Evolutionary conservation across 2,888 invertebrate species (phyloP), one percentile per base, ranked within the genome.

Genomic region (Amphipoea lucens): DNA sequence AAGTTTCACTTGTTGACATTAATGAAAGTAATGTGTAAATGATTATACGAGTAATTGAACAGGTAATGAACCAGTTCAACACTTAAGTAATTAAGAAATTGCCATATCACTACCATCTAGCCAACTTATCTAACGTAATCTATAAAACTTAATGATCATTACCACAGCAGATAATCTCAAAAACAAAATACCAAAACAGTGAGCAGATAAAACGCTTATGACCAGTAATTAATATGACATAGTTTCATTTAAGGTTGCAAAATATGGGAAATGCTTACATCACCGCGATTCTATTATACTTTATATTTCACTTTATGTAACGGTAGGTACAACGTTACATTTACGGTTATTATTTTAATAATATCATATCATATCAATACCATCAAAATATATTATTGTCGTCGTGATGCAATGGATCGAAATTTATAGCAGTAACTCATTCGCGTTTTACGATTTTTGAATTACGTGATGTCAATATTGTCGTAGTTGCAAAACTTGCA

Each of bases 301-400:
- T 79, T 90, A 89, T 87, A 87, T 77, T 86, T 80, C 66, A 85
- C 60, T 88, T 90, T 89, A 89, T 82, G 71, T 89, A 90, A 89
- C 82, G 74, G 83, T 82, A 83, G 78, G 78, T 86, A 85, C 83
- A 87, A 84, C 79, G 84, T 86, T 87, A 82, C 82, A 84, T 90
- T 91, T 91, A 87, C 88, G 81, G 89, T 89, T 85, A 90, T 92
- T 92, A 93, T 91, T 92, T 91, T 91, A 91, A 91, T 91, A 92
- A 91, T n/a, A n/a, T n/a, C n/a, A n/a, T n/a, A n/a, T n/a, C n/a
- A n/a, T n/a, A n/a, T n/a, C n/a, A n/a, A n/a, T 90, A 87, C 87
- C 87, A 90, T 84, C 89, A 85, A 90, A 90, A 88, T 83, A 89
- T 89, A 82, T 82, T 81, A 85, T 88, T 84, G 86, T 87, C 78